Conservation (phyloP, 1,140 invertebrate genomes). For the Eufriesea mexicana region DNA sequence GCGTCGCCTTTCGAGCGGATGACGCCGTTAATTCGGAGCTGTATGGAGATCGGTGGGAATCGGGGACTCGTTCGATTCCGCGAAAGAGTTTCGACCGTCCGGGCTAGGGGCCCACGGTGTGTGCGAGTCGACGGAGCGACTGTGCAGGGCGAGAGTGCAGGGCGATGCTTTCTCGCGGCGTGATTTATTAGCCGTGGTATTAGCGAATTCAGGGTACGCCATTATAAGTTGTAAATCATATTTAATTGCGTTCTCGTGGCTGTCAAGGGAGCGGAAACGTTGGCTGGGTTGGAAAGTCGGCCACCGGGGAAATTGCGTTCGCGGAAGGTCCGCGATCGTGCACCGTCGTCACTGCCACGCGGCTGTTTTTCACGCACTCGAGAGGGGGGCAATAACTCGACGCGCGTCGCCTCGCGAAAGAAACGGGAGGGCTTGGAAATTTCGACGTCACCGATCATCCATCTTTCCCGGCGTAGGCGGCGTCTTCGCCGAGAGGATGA, state of each 20-base stretch:
- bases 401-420: not conserved
- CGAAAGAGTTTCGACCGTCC: too few relatives aligned
- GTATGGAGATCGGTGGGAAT: too few relatives aligned
- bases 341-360: too few relatives aligned
- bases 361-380: not conserved
- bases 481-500: not conserved
- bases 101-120: too few relatives aligned
- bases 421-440: not conserved
- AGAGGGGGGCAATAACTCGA: not conserved
- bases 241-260: slow-evolving; percentile 33
- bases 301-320: not conserved
- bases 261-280: slow-evolving; percentile 6
- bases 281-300: not conserved
- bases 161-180: not conserved
- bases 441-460: not conserved
- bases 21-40: too few relatives aligned
- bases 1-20: too few relatives aligned
- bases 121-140: too few relatives aligned
- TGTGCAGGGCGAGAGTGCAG: not conserved
- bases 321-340: not conserved
- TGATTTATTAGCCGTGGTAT: slow-evolving; percentile 39
- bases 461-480: not conserved
- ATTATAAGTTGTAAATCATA: slow-evolving; percentile 36
- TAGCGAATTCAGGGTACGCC: slow-evolving; percentile 30
- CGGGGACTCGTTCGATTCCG: too few relatives aligned